Evolutionary conservation across 2,797 vertebrate species (phyloP), one percentile per base, ranked within the genome.

Genomic region (Australoheros facetus): DNA sequence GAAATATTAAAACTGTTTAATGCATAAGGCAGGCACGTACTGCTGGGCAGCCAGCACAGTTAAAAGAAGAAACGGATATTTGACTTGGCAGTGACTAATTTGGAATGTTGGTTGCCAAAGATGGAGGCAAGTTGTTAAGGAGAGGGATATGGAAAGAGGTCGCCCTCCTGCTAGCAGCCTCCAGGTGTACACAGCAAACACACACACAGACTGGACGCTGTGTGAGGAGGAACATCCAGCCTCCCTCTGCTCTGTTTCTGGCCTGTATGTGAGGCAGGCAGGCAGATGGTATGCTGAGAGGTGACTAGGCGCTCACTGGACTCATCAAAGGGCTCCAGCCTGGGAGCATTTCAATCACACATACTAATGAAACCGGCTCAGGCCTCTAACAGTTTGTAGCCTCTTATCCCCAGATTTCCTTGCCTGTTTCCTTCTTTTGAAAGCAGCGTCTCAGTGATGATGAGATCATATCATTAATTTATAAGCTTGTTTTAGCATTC

Each of bases 221-320:
- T 92, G 82, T 82, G 90, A 78, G 28, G 80, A 87, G 19, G 78
- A 81, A 57, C 80, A 81, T 66, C 86, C 75, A 86, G 73, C 77
- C 72, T 80, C 64, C 56, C 73, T 81, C 79, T 86, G 86, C 53
- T 85, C 78, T 56, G 83, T 56, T 81, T 79, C 87, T 80, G 78
- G 42, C 48, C 72, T 71, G 71, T 45, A 13, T 81, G 79, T 82
- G 77, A 71, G 53, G 9, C 82, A 78, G 80, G 85, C 69, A 79
- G 87, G 77, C 93, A 93, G 91, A 93, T 88, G 89, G 93, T 87
- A 90, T 91, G 87, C 84, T 87, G 86, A 85, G 87, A 75, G 82
- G 79, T 78, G 81, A 3, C 66, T 66, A 55, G 56, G 73, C 79
- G 77, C 76, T 82, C 42, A 26, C 73, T 60, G 81, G 82, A 79